Conservation (phyloP, 2,797 vertebrate genomes). For the Leptodactylus fallax region DNA sequence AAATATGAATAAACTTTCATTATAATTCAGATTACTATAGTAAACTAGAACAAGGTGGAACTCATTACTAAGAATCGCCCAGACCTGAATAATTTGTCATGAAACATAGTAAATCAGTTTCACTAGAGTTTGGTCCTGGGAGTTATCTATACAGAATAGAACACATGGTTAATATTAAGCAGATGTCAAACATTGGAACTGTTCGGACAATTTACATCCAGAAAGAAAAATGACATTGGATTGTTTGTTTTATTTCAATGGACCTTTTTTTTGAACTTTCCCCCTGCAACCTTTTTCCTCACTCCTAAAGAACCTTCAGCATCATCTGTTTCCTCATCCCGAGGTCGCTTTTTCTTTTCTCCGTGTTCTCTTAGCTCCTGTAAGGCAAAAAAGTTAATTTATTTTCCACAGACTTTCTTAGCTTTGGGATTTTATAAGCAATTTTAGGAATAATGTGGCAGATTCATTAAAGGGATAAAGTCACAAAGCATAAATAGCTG, state of each 20-base stretch:
- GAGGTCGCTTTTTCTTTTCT: constrained; percentile 86
- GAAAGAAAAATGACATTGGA: not conserved
- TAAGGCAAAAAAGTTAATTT: constrained; percentile 14
- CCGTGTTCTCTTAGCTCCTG: constrained; percentile 93
- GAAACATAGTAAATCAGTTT: not conserved
- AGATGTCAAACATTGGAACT: not conserved
- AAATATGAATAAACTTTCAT: no score
- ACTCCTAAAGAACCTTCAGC: constrained; percentile 78
- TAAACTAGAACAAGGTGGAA: not conserved
- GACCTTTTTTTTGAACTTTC: constrained; percentile 75
- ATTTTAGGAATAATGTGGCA: no score
- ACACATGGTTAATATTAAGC: not conserved
- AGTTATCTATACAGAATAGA: not conserved
- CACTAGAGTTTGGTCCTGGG: not conserved
- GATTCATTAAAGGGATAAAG: no score
- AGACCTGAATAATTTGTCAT: not conserved
- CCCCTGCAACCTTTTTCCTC: constrained; percentile 79
- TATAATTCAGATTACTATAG: no score
- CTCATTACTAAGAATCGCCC: not conserved
- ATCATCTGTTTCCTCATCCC: constrained; percentile 75
- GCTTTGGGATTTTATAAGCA: no score
- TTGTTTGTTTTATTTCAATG: constrained; percentile 60
- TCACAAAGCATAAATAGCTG: no score
- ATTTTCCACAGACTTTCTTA: not conserved
- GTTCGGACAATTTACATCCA: not conserved